These are phyloP conservation scores for Thamnophis elegans DNA, from an alignment of 2,797 vertebrate genomes.

Conservation along the genomic window DNA sequence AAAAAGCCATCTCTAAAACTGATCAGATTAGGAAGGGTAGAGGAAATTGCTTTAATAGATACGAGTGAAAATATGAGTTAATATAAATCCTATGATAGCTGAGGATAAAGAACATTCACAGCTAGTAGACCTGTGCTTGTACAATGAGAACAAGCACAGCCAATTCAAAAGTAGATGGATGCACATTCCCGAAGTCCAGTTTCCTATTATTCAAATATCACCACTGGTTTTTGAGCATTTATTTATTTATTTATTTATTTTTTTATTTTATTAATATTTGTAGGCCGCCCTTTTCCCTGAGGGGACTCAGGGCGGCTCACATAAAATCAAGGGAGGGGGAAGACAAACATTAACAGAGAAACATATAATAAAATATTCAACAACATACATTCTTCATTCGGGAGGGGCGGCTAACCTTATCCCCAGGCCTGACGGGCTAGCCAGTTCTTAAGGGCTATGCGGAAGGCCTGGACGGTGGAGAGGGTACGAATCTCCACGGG, in stretches of 20 bases:
- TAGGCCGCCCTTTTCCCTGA: too few relatives aligned
- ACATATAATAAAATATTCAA: too few relatives aligned
- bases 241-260: not conserved
- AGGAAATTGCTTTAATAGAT: not conserved
- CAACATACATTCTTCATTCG: too few relatives aligned
- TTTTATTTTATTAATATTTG: too few relatives aligned
- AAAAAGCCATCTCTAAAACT: not conserved
- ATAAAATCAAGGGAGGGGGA: too few relatives aligned
- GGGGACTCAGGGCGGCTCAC: too few relatives aligned
- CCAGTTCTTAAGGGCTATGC: too few relatives aligned
- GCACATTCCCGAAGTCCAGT: not conserved
- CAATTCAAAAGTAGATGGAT: not conserved
- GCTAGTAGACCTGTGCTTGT: not conserved
- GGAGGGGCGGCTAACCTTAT: too few relatives aligned
- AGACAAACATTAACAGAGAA: too few relatives aligned
- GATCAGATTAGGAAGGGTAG: not conserved
- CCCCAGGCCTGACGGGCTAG: too few relatives aligned
- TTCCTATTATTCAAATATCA: not conserved
- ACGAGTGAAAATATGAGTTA: not conserved
- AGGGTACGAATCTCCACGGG: too few relatives aligned
- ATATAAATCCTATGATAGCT: not conserved
- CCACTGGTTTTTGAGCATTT: not conserved
- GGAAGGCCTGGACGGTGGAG: too few relatives aligned
- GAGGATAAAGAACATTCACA: not conserved
- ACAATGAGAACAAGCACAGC: not conserved